These are phyloP conservation scores for Meleagris gallopavo DNA, from an alignment of 2,113 vertebrate species.

Conservation along the genomic window DNA sequence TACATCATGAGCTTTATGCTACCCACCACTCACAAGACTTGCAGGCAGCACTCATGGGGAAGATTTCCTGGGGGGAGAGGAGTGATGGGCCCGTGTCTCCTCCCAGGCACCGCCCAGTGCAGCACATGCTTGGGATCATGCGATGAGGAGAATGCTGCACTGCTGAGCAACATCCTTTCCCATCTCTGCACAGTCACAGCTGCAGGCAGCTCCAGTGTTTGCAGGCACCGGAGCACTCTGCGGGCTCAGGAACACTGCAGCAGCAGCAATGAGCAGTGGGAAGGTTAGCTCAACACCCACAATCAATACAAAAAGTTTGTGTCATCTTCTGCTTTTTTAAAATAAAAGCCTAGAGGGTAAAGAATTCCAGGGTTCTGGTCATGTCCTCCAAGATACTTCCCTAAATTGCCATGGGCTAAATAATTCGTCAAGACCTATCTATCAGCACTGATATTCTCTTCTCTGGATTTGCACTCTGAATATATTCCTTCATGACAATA, in stretches of 20 bases:
- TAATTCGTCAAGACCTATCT: neutral
- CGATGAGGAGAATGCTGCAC: neutral
- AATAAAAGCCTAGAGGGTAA: neutral
- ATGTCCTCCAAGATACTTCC: neutral
- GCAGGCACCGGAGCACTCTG: neutral
- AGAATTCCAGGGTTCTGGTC: neutral
- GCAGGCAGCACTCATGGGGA: neutral
- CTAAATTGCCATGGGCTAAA: neutral
- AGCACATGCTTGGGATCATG: neutral
- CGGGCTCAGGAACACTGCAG: neutral
- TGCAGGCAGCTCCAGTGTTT: neutral
- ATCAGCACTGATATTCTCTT: neutral
- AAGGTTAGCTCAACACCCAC: neutral
- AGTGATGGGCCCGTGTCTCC: neutral
- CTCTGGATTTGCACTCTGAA: neutral
- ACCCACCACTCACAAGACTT: neutral
- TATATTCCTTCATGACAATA: neutral
- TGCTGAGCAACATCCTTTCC: neutral
- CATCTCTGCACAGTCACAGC: accelerated
- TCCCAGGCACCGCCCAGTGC: neutral
- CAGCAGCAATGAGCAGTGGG: neutral
- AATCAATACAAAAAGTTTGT: neutral
- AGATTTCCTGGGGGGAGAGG: neutral
- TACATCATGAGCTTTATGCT: neutral
- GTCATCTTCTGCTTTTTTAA: neutral